These are phyloP conservation scores for Aselliscus stoliczkanus DNA, from an alignment of 2,797 vertebrate species.

Conservation along the genomic window DNA sequence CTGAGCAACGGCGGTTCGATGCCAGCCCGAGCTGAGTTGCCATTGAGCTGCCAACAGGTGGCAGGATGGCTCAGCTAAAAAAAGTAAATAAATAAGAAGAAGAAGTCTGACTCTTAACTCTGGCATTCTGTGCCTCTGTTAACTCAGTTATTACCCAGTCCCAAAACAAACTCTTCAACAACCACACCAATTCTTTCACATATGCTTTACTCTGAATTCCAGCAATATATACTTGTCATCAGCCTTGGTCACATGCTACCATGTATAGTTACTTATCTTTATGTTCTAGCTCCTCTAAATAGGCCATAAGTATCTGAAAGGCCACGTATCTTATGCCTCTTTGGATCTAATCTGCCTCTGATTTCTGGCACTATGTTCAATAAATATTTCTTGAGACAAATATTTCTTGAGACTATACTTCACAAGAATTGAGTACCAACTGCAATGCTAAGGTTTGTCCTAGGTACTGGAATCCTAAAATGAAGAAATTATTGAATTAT, in stretches of 20 bases:
- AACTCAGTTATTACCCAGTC: background rate
- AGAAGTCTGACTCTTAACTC: too few species aligned
- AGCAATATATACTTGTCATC: background rate
- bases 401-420: too few species aligned
- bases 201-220: background rate
- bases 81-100: too few species aligned
- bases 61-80: too few species aligned
- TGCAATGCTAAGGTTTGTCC: background rate
- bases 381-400: background rate
- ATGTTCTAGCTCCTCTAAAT: background rate
- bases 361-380: background rate
- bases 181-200: background rate
- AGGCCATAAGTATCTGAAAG: background rate
- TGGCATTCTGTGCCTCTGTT: background rate
- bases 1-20: too few species aligned
- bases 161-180: background rate
- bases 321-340: background rate
- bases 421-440: background rate
- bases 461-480: background rate
- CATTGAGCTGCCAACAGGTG: too few species aligned
- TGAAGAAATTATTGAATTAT: background rate
- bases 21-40: too few species aligned
- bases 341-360: background rate
- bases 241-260: background rate
- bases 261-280: background rate